Base-by-base conservation (phyloP, 2,888 invertebrate species). In the Caenorhabditis sinica region DNA sequence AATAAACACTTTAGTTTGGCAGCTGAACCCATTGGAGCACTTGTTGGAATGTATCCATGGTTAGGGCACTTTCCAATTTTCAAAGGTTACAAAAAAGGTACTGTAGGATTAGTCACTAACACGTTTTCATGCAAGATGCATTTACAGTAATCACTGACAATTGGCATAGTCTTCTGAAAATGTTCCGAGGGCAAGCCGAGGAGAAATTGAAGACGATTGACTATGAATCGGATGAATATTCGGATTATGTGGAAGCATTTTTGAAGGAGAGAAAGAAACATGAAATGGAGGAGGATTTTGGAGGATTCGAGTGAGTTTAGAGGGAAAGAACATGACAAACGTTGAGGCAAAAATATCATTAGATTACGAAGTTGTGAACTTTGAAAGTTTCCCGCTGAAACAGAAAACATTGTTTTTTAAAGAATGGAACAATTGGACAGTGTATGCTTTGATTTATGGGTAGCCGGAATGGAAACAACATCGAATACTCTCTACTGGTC, bases 241-340 rank as follows among this genome's bases (percentile, higher is more conserved):
- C 74, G 13, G 86, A 86, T 49, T 75, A 72, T 45, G 83, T 83
- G 11, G 86, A 86, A 30, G 86, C 86, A 23, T 86, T 74, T 71
- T 45, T 86, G 51, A 83, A 83, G 23, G 83, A 86, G 61, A 66
- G 73, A 23, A 61, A 65, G 51, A 83, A 80, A 58, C 69, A 75
- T 40, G 80, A 85, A 25, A n/a, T 69, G 13, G 75, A 82, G 30
- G 13, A n/a, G 20, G 68, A 60, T 20, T 68, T 49, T 28, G 82
- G 82, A 15, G 82, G 82, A 9, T 82, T 61, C 45, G 68, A 68
- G 82, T 82, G 43, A 72, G 82, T 30, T 61, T 61, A 6, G 3
- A 17, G n/a, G 58, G 28, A 8, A 23, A 45, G 11, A 45, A 17
- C n/a, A n/a, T n/a, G n/a, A n/a, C n/a, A n/a, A n/a, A n/a, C n/a